Evolutionary conservation across 1,140 invertebrate species (phyloP).

Genomic region (Popillia japonica): DNA sequence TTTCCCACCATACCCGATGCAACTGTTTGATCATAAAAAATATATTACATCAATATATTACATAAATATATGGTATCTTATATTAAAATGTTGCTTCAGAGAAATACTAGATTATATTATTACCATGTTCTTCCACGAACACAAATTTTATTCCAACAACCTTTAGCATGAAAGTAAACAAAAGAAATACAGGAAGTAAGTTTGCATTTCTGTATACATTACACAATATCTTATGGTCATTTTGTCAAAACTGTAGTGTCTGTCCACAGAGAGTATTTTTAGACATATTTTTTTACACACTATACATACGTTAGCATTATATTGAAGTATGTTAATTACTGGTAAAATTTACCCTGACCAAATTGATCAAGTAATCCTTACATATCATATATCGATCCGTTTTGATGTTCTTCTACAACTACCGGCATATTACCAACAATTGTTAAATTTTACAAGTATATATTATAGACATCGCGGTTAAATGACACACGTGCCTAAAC

Average conservation of each 20-base stretch:
- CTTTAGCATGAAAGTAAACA: background rate
- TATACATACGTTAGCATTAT: background rate
- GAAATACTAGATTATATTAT: too few species aligned
- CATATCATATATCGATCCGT: slow-evolving; percentile 30
- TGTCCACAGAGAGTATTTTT: slow-evolving; percentile 11
- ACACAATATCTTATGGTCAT: background rate
- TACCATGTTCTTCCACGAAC: background rate
- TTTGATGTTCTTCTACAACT: background rate
- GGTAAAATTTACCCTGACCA: slow-evolving; percentile 22
- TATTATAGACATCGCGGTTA: slow-evolving; percentile 2
- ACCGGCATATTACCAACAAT: background rate
- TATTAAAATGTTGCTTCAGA: too few species aligned
- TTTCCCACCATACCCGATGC: too few species aligned
- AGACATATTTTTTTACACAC: slow-evolving; percentile 14
- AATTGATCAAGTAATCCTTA: slow-evolving; percentile 29
- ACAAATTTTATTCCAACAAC: background rate
- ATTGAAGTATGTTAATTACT: background rate
- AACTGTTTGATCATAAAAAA: too few species aligned
- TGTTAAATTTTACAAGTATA: slow-evolving; percentile 4
- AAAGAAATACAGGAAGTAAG: background rate
- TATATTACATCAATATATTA: too few species aligned
- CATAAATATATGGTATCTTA: too few species aligned
- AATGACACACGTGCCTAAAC: slow-evolving; percentile 37
- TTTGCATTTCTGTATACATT: background rate
- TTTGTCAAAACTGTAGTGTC: slow-evolving; percentile 5